Conservation (phyloP, 2,888 invertebrate species). For the Orthosia gracilis region DNA sequence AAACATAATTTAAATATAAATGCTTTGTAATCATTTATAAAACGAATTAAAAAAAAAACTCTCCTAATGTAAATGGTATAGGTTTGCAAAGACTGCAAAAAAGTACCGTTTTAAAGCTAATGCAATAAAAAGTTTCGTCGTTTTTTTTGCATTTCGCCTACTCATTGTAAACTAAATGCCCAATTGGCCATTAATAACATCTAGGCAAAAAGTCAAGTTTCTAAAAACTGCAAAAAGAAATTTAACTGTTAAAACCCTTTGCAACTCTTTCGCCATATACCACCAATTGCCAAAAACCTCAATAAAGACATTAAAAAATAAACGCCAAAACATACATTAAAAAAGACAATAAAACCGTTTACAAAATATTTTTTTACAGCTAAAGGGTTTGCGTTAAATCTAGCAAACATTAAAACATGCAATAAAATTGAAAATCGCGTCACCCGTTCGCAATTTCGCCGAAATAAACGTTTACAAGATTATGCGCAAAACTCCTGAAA, state of each 20-base stretch:
- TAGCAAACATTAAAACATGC: slow-evolving; percentile 71
- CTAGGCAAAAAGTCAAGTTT: slow-evolving; percentile 16
- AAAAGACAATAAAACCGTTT: slow-evolving; percentile 72
- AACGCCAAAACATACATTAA: slow-evolving; percentile 55
- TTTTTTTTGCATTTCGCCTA: slow-evolving; percentile 36
- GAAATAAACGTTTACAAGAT: slow-evolving; percentile 73
- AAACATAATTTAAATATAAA: not conserved
- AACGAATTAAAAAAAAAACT: not conserved
- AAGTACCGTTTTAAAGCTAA: not conserved
- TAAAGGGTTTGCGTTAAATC: slow-evolving; percentile 81
- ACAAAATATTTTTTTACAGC: slow-evolving; percentile 70
- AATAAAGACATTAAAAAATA: slow-evolving; percentile 74
- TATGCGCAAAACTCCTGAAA: slow-evolving; percentile 37
- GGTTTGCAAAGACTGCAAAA: slow-evolving; percentile 1
- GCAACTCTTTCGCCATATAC: slow-evolving; percentile 81
- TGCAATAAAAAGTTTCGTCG: not conserved
- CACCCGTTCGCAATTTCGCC: slow-evolving; percentile 77
- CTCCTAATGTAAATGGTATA: no score
- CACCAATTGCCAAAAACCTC: slow-evolving; percentile 73
- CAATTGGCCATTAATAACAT: slow-evolving; percentile 38
- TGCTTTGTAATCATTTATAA: not conserved
- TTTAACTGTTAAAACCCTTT: slow-evolving; percentile 72
- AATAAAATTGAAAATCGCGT: slow-evolving; percentile 80
- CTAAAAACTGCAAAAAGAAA: slow-evolving; percentile 38
- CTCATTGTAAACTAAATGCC: slow-evolving; percentile 14